phyloP scores from a whole-genome alignment of 2,113 vertebrate species.

The Ariopsis seemanni region DNA sequence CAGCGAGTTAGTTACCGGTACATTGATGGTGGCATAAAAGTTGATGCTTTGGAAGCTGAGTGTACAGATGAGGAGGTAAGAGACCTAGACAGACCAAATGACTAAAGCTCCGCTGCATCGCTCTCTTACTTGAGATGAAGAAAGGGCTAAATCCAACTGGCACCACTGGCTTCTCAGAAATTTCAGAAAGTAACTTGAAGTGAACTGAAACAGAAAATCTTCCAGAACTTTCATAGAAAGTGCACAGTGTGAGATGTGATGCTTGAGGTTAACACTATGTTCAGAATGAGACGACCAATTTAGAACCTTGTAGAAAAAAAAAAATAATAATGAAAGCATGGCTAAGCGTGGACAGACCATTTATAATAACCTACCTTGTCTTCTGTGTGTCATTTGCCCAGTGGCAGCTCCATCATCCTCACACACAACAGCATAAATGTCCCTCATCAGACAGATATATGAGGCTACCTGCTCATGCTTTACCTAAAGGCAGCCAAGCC shows the following conservation, averaged over 20 bases:
- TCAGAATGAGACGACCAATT: neutral
- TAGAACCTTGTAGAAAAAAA: constrained; percentile 23
- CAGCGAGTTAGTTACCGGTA: too few species aligned
- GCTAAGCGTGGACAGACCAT: constrained; percentile 34
- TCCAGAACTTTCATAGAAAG: neutral
- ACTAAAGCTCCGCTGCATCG: neutral
- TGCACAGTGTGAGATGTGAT: neutral
- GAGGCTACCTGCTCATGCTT: constrained; percentile 37
- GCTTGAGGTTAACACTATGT: neutral
- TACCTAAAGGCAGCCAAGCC: constrained; percentile 42
- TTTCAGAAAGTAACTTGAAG: neutral
- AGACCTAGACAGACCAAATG: too few species aligned
- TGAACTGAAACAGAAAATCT: neutral
- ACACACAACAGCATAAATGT: constrained; percentile 48
- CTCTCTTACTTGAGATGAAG: neutral
- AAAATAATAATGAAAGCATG: constrained; percentile 38
- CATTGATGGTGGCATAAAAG: too few species aligned
- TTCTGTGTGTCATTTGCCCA: constrained; percentile 44
- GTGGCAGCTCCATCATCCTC: constrained; percentile 49
- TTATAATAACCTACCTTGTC: constrained; percentile 48
- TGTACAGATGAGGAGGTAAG: too few species aligned
- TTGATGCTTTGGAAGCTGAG: too few species aligned
- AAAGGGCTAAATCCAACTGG: neutral
- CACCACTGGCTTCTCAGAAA: neutral
- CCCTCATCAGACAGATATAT: constrained; percentile 48